Conservation (phyloP, 1,140 invertebrate genomes). For the Polypedilum pembai region DNA sequence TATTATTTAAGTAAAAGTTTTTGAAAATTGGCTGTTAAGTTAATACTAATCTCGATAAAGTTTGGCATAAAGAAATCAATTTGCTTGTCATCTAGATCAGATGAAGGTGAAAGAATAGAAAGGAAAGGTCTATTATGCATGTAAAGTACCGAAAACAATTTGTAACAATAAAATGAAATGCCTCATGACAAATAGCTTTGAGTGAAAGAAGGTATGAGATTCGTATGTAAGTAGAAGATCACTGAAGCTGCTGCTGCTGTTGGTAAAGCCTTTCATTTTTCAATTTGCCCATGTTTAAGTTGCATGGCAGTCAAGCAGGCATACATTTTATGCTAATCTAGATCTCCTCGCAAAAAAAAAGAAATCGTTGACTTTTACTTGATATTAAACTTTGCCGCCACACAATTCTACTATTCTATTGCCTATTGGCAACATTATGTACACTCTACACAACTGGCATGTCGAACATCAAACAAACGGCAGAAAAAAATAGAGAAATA, state of each 20-base stretch:
- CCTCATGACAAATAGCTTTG: background rate
- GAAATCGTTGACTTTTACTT: constrained; percentile 12
- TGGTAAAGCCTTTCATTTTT: background rate
- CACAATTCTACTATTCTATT: background rate
- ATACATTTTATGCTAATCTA: constrained; percentile 19
- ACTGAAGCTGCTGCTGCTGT: background rate
- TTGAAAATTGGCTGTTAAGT: background rate
- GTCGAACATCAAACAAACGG: background rate
- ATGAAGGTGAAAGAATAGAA: background rate
- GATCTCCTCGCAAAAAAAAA: background rate
- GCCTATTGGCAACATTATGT: constrained; percentile 9
- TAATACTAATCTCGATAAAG: background rate
- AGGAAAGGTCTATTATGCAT: background rate
- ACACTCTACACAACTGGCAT: background rate
- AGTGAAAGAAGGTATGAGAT: background rate
- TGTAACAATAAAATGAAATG: background rate
- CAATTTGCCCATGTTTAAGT: background rate
- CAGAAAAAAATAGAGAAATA: too few species aligned
- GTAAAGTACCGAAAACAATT: background rate
- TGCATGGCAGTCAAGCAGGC: background rate
- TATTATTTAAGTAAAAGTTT: background rate
- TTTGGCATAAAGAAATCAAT: constrained; percentile 10
- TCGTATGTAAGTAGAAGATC: background rate
- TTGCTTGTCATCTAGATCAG: background rate
- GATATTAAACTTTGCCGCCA: constrained; percentile 2